Evolutionary conservation across 1,140 invertebrate genomes (phyloP).

Genomic region (Micrasema minimum): DNA sequence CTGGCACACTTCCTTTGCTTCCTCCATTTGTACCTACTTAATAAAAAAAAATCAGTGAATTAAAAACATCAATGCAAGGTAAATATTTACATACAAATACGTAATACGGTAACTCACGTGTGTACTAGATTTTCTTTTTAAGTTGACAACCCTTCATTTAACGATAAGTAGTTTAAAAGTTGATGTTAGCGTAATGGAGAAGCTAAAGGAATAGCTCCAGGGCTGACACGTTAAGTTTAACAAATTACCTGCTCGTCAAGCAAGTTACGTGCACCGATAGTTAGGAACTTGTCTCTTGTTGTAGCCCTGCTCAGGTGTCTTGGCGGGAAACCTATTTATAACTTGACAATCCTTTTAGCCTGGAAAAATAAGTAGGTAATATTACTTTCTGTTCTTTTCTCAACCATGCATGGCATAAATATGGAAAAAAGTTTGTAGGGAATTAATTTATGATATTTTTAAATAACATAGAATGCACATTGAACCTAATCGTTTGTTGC

Average conservation of each 20-base stretch:
- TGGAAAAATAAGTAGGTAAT: not conserved
- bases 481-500: too few relatives aligned
- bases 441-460: too few relatives aligned
- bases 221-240: slow-evolving; percentile 38
- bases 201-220: slow-evolving; percentile 26
- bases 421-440: too few relatives aligned
- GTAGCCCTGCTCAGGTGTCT: slow-evolving; percentile 26
- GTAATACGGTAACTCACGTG: too few relatives aligned
- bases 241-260: slow-evolving; percentile 48
- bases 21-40: too few relatives aligned
- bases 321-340: slow-evolving; percentile 23
- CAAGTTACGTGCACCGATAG: slow-evolving; percentile 43
- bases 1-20: too few relatives aligned
- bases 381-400: not conserved
- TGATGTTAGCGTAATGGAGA: not conserved
- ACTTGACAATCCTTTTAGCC: slow-evolving; percentile 31
- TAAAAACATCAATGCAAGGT: too few relatives aligned
- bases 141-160: too few relatives aligned
- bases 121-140: too few relatives aligned
- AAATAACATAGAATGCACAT: too few relatives aligned
- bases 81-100: too few relatives aligned
- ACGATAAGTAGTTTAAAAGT: slow-evolving; percentile 7
- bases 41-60: too few relatives aligned
- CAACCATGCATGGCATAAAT: not conserved
- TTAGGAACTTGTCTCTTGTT: slow-evolving; percentile 21